phyloP scores from a whole-genome alignment of 2,888 invertebrate genomes.

The Temnothorax unifasciatus region DNA sequence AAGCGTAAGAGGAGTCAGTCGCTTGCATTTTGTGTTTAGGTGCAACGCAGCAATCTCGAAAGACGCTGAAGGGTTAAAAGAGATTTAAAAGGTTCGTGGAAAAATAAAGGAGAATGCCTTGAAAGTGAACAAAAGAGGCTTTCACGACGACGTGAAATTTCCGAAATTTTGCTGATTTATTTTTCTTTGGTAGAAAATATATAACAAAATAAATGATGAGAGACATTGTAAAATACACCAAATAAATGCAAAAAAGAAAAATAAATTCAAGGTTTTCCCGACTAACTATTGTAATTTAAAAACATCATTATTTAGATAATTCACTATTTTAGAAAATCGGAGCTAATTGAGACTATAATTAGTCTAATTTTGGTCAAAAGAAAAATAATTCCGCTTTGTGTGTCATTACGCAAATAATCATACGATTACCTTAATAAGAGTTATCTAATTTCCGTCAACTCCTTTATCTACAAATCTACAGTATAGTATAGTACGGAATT shows the following conservation, averaged over 20 bases:
- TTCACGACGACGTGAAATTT: not conserved
- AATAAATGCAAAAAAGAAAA: not conserved
- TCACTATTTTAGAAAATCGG: not conserved
- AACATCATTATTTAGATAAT: not conserved
- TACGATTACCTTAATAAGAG: constrained; percentile 21
- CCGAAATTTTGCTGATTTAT: not conserved
- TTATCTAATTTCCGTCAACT: constrained; percentile 49
- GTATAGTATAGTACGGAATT: not conserved
- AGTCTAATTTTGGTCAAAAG: not conserved
- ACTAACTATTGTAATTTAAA: not conserved
- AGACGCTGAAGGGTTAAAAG: not conserved
- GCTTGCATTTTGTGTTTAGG: constrained; percentile 48
- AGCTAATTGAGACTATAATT: constrained; percentile 1
- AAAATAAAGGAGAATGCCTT: not conserved
- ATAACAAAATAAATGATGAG: not conserved
- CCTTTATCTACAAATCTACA: constrained; percentile 9
- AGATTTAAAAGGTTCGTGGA: not conserved
- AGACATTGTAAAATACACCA: not conserved
- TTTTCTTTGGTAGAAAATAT: not conserved
- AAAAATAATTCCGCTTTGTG: not conserved
- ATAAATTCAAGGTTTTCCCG: not conserved
- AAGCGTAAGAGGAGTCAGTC: constrained; percentile 65
- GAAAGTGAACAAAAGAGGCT: not conserved
- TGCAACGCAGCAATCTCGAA: constrained; percentile 19
- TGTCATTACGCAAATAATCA: constrained; percentile 17